Evolutionary conservation across 2,888 invertebrate species (phyloP).

Genomic region (Noctua pronuba): DNA sequence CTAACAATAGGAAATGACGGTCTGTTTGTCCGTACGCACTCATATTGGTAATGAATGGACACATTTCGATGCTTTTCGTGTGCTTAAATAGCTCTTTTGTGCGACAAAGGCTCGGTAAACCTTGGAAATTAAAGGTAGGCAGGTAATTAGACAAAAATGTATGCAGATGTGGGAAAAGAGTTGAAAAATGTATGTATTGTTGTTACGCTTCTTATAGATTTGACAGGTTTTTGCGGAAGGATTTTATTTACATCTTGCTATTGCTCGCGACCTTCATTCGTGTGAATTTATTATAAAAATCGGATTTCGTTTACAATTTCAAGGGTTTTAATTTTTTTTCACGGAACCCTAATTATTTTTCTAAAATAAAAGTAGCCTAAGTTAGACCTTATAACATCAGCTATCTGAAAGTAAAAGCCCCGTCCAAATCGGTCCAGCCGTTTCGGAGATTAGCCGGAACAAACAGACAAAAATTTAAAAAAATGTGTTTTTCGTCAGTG

Average conservation of each 20-base stretch:
- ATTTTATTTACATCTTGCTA: not conserved
- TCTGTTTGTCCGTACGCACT: conserved; percentile 51
- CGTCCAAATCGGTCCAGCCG: too few relatives aligned
- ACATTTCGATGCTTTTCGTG: conserved; percentile 41
- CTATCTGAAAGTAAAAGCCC: too few relatives aligned
- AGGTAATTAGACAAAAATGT: conserved; percentile 48
- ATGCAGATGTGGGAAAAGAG: conserved; percentile 47
- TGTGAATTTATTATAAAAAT: too few relatives aligned
- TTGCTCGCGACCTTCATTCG: too few relatives aligned
- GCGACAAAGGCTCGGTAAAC: conserved; percentile 40
- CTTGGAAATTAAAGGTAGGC: conserved; percentile 54
- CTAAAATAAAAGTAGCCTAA: too few relatives aligned
- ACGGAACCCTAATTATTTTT: too few relatives aligned
- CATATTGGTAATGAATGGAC: conserved; percentile 45
- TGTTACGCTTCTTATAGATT: conserved; percentile 10
- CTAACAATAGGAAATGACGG: conserved; percentile 42
- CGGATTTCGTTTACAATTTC: too few relatives aligned
- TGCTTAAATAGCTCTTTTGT: conserved; percentile 53
- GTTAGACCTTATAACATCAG: too few relatives aligned
- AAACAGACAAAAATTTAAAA: too few relatives aligned
- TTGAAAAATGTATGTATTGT: conserved; percentile 3
- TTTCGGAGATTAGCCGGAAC: too few relatives aligned
- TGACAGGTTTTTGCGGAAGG: not conserved
- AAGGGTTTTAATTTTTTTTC: too few relatives aligned
- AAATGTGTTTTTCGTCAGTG: too few relatives aligned